phyloP scores from a whole-genome alignment of 2,888 invertebrate species.

The Scaptomyza parva region DNA sequence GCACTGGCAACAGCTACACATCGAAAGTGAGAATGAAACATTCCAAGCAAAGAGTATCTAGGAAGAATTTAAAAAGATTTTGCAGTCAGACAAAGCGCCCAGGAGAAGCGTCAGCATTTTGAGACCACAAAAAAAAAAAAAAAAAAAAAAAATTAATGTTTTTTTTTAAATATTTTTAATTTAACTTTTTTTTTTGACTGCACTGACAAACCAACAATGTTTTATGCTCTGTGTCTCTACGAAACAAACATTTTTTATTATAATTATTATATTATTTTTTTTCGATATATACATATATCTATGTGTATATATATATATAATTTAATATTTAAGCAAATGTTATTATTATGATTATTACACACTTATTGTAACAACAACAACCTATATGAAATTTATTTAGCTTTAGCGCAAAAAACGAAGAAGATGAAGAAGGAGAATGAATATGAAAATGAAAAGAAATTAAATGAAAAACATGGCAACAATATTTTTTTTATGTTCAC shows the following conservation, averaged over 20 bases:
- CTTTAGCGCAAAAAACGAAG: slow-evolving; percentile 72
- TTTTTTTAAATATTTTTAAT: slow-evolving; percentile 8
- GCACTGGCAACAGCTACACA: slow-evolving; percentile 38
- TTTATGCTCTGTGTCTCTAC: slow-evolving; percentile 65
- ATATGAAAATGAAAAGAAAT: slow-evolving; percentile 50
- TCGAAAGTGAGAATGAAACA: slow-evolving; percentile 52
- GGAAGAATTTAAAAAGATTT: slow-evolving; percentile 4
- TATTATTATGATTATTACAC: slow-evolving; percentile 68
- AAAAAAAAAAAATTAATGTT: not conserved
- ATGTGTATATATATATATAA: slow-evolving; percentile 48
- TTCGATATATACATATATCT: slow-evolving; percentile 44
- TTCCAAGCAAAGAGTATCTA: slow-evolving; percentile 42
- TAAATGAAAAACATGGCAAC: slow-evolving; percentile 70
- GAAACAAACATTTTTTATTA: slow-evolving; percentile 47
- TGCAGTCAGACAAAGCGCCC: too few species aligned
- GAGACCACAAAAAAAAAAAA: slow-evolving; percentile 12
- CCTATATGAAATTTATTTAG: slow-evolving; percentile 78
- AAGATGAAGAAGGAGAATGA: too few species aligned
- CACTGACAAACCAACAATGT: slow-evolving; percentile 41
- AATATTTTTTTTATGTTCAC: slow-evolving; percentile 45
- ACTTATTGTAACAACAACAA: slow-evolving; percentile 73
- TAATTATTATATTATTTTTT: slow-evolving; percentile 54
- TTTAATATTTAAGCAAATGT: slow-evolving; percentile 70
- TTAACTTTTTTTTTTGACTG: slow-evolving; percentile 40
- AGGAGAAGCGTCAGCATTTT: slow-evolving; percentile 5